Conservation (phyloP, 2,888 invertebrate genomes). For the Drosophila niveifrons region DNA sequence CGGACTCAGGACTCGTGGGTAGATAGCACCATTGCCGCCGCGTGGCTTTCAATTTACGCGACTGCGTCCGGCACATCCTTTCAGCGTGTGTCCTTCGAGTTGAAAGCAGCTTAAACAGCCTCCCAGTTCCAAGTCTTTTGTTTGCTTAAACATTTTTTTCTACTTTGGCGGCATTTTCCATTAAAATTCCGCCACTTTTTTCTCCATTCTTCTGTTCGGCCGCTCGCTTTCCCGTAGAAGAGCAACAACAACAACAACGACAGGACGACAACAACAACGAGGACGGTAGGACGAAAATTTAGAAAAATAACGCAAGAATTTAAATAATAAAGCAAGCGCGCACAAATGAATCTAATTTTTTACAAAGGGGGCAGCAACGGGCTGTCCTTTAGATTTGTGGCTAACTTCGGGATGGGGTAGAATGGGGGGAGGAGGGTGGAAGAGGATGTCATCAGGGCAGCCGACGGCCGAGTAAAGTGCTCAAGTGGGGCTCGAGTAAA, state of each 20-base stretch:
- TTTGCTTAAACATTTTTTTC: constrained; percentile 73
- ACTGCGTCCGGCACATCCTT: constrained; percentile 70
- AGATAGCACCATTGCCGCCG: constrained; percentile 48
- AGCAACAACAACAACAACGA: constrained; percentile 30
- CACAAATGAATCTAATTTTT: constrained; percentile 83
- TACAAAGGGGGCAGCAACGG: constrained; percentile 68
- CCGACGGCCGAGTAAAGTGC: constrained; percentile 19
- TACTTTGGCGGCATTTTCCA: constrained; percentile 82
- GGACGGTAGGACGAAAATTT: constrained; percentile 63
- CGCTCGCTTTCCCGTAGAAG: constrained; percentile 26
- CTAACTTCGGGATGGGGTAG: background rate
- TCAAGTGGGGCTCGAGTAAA: constrained; percentile 53
- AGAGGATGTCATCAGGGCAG: constrained; percentile 1
- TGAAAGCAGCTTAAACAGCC: constrained; percentile 73
- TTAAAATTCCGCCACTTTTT: constrained; percentile 83
- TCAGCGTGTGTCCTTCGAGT: constrained; percentile 73
- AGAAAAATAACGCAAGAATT: constrained; percentile 80
- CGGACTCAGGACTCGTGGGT: constrained; percentile 18
- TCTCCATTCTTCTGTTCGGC: constrained; percentile 16
- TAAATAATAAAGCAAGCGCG: constrained; percentile 81
- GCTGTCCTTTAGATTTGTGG: constrained; percentile 24
- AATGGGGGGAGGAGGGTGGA: background rate
- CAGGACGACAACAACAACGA: constrained; percentile 40
- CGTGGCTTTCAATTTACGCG: constrained; percentile 76
- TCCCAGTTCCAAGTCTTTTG: constrained; percentile 62